phyloP scores from a whole-genome alignment of 2,797 vertebrate genomes.

The Macrochelys suwanniensis region DNA sequence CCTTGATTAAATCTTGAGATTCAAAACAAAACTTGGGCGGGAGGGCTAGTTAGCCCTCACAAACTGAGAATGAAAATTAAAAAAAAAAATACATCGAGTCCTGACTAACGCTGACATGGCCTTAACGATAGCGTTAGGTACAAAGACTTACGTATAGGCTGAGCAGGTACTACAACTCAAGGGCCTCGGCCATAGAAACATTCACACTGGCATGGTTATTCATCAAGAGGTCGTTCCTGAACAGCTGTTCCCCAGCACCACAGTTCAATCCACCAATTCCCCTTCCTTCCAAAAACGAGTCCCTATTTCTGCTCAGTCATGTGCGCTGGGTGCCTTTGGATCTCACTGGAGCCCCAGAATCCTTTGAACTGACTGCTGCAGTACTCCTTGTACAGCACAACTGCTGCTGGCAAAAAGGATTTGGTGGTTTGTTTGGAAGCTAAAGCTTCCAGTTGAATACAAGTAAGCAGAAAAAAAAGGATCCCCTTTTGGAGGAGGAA shows the following conservation, averaged over 20 bases:
- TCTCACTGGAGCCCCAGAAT: neutral
- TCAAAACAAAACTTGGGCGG: neutral
- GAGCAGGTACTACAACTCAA: accelerated
- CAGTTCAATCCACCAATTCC: neutral
- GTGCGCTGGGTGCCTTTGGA: accelerated
- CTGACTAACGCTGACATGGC: accelerated
- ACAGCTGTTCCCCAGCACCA: neutral
- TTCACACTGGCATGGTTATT: neutral
- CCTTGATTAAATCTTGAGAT: neutral
- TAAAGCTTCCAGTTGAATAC: accelerated
- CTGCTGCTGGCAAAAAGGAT: accelerated
- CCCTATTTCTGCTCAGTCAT: neutral
- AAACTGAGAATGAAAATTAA: neutral
- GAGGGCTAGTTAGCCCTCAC: accelerated
- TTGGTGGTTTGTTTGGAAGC: accelerated
- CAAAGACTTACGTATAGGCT: neutral
- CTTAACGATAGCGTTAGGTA: neutral
- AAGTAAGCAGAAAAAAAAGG: neutral
- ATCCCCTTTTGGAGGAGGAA: neutral
- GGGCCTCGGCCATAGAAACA: accelerated
- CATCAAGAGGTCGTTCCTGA: neutral
- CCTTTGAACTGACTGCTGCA: neutral
- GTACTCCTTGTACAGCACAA: accelerated
- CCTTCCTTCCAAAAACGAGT: neutral
- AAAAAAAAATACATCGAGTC: neutral